Evolutionary conservation across 2,113 vertebrate species (phyloP).

Genomic region (Hucho hucho): DNA sequence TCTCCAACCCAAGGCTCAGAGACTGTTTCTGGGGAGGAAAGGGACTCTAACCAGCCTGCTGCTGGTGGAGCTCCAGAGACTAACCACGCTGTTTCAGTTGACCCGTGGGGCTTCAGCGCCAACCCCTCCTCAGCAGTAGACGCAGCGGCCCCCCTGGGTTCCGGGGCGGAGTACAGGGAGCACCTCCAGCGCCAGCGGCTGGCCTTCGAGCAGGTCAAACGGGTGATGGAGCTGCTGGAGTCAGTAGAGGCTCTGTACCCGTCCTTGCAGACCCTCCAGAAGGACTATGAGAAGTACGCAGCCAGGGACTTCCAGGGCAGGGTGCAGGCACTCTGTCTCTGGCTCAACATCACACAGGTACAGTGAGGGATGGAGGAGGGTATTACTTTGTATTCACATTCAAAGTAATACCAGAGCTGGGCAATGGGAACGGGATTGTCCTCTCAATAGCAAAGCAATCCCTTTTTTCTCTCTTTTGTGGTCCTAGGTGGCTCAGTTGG

Average conservation of each 20-base stretch:
- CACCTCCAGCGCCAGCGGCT: slow-evolving; percentile 90
- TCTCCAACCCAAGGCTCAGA: slow-evolving; percentile 10
- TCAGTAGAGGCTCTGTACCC: slow-evolving; percentile 97
- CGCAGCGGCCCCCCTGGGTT: slow-evolving; percentile 68
- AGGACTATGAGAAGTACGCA: slow-evolving; percentile 95
- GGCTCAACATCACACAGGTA: slow-evolving; percentile 93
- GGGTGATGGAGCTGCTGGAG: slow-evolving; percentile 94
- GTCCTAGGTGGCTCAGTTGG: no score
- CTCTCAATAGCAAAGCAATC: no score
- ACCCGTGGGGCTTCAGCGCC: slow-evolving; percentile 63
- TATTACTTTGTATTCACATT: no score
- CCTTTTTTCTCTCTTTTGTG: no score
- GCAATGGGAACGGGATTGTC: no score
- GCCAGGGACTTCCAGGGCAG: slow-evolving; percentile 95
- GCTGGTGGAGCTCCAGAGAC: slow-evolving; percentile 58
- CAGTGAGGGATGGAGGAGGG: no score
- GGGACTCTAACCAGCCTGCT: slow-evolving; percentile 51
- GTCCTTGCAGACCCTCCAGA: slow-evolving; percentile 93
- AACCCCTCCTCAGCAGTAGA: slow-evolving; percentile 56
- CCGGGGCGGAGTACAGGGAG: slow-evolving; percentile 77
- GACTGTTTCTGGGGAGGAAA: slow-evolving; percentile 37
- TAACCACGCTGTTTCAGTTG: slow-evolving; percentile 62
- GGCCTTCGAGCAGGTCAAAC: slow-evolving; percentile 94
- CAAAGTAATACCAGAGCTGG: no score
- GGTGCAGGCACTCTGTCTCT: slow-evolving; percentile 98